Conservation (phyloP, 2,797 vertebrate species). For the Peromyscus melanophrys region DNA sequence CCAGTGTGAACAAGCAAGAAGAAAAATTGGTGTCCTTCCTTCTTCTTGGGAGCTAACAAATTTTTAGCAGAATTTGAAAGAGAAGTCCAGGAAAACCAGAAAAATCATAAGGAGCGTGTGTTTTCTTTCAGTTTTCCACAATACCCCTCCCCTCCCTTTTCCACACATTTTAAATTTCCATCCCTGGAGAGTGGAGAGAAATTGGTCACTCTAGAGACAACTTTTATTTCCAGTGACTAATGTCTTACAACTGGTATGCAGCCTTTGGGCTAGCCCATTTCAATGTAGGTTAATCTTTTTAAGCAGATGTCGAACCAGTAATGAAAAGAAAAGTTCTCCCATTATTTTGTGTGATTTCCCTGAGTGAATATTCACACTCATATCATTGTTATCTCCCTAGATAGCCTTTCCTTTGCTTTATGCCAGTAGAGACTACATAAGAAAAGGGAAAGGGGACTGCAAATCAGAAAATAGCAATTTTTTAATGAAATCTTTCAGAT, state of each 20-base stretch:
- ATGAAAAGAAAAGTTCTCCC: not conserved
- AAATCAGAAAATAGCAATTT: not conserved
- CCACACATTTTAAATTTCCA: not conserved
- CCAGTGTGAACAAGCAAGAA: not conserved
- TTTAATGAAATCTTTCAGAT: not conserved
- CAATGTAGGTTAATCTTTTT: not conserved
- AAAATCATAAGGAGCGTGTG: not conserved
- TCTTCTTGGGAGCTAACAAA: not conserved
- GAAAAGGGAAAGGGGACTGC: not conserved
- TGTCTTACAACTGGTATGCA: not conserved
- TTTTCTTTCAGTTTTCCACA: not conserved
- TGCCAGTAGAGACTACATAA: not conserved
- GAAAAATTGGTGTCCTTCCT: not conserved
- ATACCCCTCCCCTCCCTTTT: not conserved
- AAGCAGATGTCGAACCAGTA: not conserved
- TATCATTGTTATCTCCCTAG: not conserved
- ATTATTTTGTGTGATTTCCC: not conserved
- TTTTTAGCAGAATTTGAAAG: not conserved
- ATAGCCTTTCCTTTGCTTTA: not conserved
- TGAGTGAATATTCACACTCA: conserved; percentile 14
- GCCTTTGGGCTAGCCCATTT: not conserved
- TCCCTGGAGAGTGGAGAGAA: not conserved
- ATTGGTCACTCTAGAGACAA: not conserved
- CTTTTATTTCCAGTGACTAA: not conserved
- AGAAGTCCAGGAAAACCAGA: not conserved